Evolutionary conservation across 2,113 vertebrate genomes (phyloP), one percentile per base, ranked within the genome.

Genomic region (Sprattus sprattus): DNA sequence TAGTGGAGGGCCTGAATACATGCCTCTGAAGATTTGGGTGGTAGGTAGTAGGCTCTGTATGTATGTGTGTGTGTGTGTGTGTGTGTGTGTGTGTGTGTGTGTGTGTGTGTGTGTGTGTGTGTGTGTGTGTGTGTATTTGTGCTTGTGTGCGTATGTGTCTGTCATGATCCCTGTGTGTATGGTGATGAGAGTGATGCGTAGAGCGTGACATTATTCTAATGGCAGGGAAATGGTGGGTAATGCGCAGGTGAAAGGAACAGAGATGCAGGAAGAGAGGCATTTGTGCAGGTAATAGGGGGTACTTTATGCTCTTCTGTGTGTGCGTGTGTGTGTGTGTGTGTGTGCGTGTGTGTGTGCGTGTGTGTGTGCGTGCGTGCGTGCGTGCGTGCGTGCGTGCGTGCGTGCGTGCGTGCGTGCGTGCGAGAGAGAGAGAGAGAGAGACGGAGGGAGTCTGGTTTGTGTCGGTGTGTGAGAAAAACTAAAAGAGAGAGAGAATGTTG

Each of bases 221-320:
- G 94, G 93, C 94, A 94, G 83, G 88, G 89, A 94, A 92, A 94
- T 94, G 94, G 91, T 91, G 90, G 91, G 91, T 94, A 94, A 94
- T 94, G 92, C 91, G 90, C 91, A 90, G 93, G 92, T 94, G 92
- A 91, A 91, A 90, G 90, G 91, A 88, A 90, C 91, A 88, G 91
- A 45, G 54, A 82, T 82, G 78, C 86, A 89, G 89, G 92, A 89
- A 91, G 91, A 89, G 89, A 87, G 86, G 88, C 91, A 91, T 87
- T 90, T 88, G 88, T 90, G 87, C 60, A 2, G 85, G 89, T 94
- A 92, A 94, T 93, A 92, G 91, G 90, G 84, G 88, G 90, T 92
- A 87, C 88, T 92, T 91, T 67, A 67, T 67, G 25, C n/a, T n/a
- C 6, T n/a, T 25, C 60, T 25, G 4, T 57, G 20, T 25, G 45